Conservation (phyloP, 1,140 invertebrate genomes). For the Neuroterus valhalla region DNA sequence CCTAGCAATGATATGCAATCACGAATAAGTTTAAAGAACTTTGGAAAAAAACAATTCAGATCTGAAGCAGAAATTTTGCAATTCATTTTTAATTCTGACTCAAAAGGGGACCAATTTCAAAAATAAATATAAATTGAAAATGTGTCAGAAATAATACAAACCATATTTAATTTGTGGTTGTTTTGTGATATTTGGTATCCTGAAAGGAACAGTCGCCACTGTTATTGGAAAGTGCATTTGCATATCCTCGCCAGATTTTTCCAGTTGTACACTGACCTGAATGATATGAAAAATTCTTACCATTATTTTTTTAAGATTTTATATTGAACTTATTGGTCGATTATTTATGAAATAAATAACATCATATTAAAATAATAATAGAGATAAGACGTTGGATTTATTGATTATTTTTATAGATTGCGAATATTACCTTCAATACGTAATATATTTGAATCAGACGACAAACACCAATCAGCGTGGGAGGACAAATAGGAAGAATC, state of each 20-base stretch:
- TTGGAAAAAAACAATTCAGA: no score
- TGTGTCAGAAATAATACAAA: conserved; percentile 71
- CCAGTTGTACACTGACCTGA: conserved; percentile 83
- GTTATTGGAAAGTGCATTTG: conserved; percentile 89
- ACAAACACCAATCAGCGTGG: conserved; percentile 85
- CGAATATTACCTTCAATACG: conserved; percentile 80
- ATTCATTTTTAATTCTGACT: no score
- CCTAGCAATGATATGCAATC: no score
- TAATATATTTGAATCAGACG: conserved; percentile 88
- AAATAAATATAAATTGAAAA: no score
- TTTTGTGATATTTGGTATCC: conserved; percentile 83
- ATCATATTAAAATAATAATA: no score
- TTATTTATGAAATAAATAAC: no score
- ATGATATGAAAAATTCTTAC: conserved; percentile 45
- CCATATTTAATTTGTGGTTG: conserved; percentile 84
- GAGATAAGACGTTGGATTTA: no score
- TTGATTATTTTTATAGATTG: conserved; percentile 9
- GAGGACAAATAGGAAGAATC: conserved; percentile 87
- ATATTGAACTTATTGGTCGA: background rate
- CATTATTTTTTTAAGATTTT: conserved; percentile 4
- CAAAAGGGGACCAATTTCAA: no score
- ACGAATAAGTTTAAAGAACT: no score
- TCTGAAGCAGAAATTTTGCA: no score
- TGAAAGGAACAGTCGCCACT: conserved; percentile 86
- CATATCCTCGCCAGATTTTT: conserved; percentile 84